Base-by-base conservation (phyloP, 2,113 vertebrate species). In the Hippocampus mohnikei region DNA sequence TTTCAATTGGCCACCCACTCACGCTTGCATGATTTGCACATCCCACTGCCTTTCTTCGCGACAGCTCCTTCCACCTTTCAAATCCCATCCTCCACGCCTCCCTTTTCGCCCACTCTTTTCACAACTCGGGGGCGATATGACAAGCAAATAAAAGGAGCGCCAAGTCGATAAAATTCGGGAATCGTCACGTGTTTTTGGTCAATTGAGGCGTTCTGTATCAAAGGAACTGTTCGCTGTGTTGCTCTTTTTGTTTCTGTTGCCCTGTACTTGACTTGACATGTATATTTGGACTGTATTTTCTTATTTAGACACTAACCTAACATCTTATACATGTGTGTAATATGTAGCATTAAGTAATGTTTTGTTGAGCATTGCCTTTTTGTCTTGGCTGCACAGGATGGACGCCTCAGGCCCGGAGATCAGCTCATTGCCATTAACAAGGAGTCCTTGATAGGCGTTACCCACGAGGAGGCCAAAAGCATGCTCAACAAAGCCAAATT, bases 381-480 rank as follows among this genome's bases (percentile, higher is more conserved):
- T 81, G 0, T 76, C 16, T 18, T 0, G 78, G 41, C 81, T 69
- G 46, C 85, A 64, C 85, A 97, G 95, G 94, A 96, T 37, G 95
- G 95, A 70, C 92, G 94, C 1, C 89, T 96, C 44, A 88, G 93
- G 72, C 93, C 93, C 0, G 95, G 95, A 62, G 95, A 96, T 84
- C 95, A 96, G 67, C 92, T 97, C 20, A 92, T 97, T 0, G 94
- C 95, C 46, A 92, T 97, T 73, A 95, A 96, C 71, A 96, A 93
- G 85, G 94, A 96, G 81, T 95, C 95, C 1, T 76, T 97, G 76
- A 94, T 97, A 73, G 95, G 95, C 20, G 88, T 94, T 71, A 96
- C 95, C 0, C 81, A 94, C 0, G 95, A 97, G 73, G 95, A 96
- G 85, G 95, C 94, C 80, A 95, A 93, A 83, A 91, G 91, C 82